Base-by-base conservation (phyloP, 92 coral and sea anemone genomes). In the Anthopleura xanthogrammica region DNA sequence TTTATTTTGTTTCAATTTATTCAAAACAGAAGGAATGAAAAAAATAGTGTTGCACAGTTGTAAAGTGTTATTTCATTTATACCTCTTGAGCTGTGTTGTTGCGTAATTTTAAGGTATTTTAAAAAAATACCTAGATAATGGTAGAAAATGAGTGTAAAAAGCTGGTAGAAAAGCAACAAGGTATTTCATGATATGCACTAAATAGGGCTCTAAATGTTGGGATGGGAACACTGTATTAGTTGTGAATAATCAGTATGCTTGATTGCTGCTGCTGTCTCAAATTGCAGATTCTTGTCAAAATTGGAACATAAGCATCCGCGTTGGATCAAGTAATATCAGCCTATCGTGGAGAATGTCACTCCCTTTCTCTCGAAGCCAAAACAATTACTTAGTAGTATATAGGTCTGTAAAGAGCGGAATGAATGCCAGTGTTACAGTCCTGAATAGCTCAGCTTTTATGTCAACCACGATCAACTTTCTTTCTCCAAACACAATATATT, bases 301-400 rank as follows among this genome's bases (percentile, higher is more conserved):
- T 6, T 81, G 77, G 84, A n/a, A 12, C n/a, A 81, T 81, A n/a
- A 81, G 57, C 14, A 52, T 54, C 2, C 77, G 42, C 19, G 77
- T 22, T 17, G 84, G 84, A 81, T 17, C 77, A n/a, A 78, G 84
- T 39, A 48, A 68, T 24, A 19, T 81, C 20, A 60, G 74, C 7
- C 62, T 81, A 60, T 50, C 62, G 3, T 81, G 84, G 84, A 48
- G 19, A 4, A 68, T 23, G 41, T 17, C 42, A 2, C 13, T 29
- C 11, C 19, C 43, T 68, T 2, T 68, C 36, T 29, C 74, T 16
- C 46, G 17, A 36, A 23, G 29, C 20, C 74, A 5, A 68, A 68
- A 16, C 6, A 12, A 0, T 0, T 24, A 24, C 42, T 68, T 68
- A 12, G 74, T 68, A 12, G 36, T 68, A 29, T 68, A 68, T 13